These are phyloP conservation scores for Clostera curtula DNA, from an alignment of 2,888 invertebrate species.

Conservation along the genomic window DNA sequence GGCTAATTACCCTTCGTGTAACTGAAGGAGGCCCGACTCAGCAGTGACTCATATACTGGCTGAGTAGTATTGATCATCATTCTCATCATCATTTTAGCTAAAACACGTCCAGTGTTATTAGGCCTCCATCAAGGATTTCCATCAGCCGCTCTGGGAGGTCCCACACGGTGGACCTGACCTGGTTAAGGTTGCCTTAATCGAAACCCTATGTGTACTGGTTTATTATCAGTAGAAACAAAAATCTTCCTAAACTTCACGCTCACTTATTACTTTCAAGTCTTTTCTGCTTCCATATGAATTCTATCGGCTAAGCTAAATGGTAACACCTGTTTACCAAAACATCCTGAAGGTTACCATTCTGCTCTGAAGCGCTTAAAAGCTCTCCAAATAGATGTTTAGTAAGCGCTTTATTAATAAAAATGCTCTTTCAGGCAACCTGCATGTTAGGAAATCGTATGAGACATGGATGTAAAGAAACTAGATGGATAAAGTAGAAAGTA, in stretches of 20 bases:
- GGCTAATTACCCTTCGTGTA: no score
- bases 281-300: no score
- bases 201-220: no score
- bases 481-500: constrained; percentile 12
- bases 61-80: no score
- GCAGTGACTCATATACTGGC: no score
- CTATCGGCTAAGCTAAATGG: constrained; percentile 6
- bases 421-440: constrained; percentile 46
- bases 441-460: constrained; percentile 26
- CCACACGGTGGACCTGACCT: no score
- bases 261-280: constrained; percentile 7
- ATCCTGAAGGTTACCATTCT: constrained; percentile 21
- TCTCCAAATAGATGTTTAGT: constrained; percentile 33
- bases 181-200: no score
- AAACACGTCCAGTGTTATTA: no score
- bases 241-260: neutral
- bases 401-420: constrained; percentile 65
- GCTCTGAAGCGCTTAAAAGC: constrained; percentile 38
- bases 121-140: no score
- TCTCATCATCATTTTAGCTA: no score
- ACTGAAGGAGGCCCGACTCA: no score
- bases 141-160: no score
- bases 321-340: constrained; percentile 22
- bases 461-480: constrained; percentile 12
- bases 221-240: neutral